Conservation (phyloP, 2,888 invertebrate genomes). For the Caenorhabditis macrosperma region DNA sequence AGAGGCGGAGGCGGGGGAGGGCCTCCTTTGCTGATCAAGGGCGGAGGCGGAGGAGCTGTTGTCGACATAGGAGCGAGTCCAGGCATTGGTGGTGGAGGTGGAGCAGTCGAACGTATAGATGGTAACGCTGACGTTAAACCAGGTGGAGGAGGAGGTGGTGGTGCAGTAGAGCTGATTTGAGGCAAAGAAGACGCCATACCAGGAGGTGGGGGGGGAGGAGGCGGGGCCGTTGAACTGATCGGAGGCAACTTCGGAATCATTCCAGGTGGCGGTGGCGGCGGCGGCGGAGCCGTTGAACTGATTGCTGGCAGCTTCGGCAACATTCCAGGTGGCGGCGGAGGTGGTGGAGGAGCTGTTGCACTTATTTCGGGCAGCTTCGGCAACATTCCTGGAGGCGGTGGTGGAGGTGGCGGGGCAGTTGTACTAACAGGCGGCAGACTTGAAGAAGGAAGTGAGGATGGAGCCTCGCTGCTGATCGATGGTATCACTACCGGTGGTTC, state of each 20-base stretch:
- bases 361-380: background rate
- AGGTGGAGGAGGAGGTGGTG: conserved; percentile 21
- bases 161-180: background rate
- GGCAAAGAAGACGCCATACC: background rate
- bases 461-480: conserved; percentile 11
- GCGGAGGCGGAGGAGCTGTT: conserved; percentile 38
- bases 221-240: conserved; percentile 3
- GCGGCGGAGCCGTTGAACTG: conserved; percentile 22
- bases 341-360: conserved; percentile 19
- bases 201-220: conserved; percentile 33
- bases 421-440: background rate
- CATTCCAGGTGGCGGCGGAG: no score
- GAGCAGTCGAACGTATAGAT: background rate
- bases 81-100: conserved; percentile 22
- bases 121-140: background rate
- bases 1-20: conserved; percentile 48
- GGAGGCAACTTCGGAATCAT: background rate
- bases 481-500: background rate
- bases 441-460: conserved; percentile 16
- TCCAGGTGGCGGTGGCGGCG: conserved; percentile 18
- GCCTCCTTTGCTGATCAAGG: background rate
- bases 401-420: conserved; percentile 39
- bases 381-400: no score
- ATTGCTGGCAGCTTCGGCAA: conserved; percentile 19
- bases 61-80: background rate